Conservation (phyloP, 2,113 vertebrate genomes). For the Speoplatyrhinus poulsoni region DNA sequence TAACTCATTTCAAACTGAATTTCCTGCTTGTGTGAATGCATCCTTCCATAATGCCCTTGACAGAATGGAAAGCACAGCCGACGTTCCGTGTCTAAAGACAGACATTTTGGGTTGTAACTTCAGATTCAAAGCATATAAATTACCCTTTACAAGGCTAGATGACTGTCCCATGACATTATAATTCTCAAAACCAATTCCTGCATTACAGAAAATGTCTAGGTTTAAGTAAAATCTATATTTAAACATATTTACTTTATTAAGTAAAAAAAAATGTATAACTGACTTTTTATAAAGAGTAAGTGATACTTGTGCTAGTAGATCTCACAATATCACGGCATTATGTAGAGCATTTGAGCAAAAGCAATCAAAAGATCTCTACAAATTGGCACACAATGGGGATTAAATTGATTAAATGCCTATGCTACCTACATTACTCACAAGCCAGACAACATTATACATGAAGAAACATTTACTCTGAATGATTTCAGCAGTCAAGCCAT, state of each 20-base stretch:
- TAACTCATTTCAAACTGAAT: constrained; percentile 72
- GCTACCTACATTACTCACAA: constrained; percentile 30
- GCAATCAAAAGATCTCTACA: constrained; percentile 12
- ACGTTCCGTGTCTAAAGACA: constrained; percentile 68
- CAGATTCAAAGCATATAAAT: constrained; percentile 63
- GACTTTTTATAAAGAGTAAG: constrained; percentile 24
- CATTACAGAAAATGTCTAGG: constrained; percentile 32
- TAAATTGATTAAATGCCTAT: background rate
- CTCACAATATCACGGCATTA: constrained; percentile 15
- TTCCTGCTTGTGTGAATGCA: constrained; percentile 65
- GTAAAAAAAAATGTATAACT: constrained; percentile 30
- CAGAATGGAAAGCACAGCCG: constrained; percentile 67
- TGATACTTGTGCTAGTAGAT: background rate
- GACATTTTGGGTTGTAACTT: constrained; percentile 58
- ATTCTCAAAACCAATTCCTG: constrained; percentile 32
- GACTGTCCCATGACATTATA: constrained; percentile 40
- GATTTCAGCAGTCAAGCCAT: constrained; percentile 32
- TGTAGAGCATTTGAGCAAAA: constrained; percentile 24
- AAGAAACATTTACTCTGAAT: constrained; percentile 36
- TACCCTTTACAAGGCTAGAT: constrained; percentile 48
- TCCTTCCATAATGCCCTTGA: constrained; percentile 70
- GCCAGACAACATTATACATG: constrained; percentile 21
- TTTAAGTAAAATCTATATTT: constrained; percentile 33
- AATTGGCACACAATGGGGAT: constrained; percentile 28
- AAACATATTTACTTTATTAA: constrained; percentile 40